phyloP scores from a whole-genome alignment of 2,113 vertebrate genomes.

The Fulica atra region DNA sequence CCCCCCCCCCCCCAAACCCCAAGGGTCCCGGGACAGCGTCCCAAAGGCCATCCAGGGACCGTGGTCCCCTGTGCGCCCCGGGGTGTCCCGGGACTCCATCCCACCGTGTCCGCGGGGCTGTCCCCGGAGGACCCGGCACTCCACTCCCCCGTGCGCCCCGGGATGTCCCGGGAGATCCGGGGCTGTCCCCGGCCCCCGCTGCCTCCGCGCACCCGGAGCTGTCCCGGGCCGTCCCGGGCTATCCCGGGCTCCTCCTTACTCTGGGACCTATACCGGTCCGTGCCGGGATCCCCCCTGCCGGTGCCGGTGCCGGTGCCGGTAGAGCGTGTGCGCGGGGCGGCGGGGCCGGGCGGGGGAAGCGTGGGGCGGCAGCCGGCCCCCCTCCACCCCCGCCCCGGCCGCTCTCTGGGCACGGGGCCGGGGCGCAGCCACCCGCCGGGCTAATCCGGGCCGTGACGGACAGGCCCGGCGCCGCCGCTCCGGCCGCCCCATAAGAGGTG shows the following conservation, averaged over 20 bases:
- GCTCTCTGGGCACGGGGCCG: neutral
- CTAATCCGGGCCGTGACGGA: constrained; percentile 56
- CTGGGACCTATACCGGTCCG: neutral
- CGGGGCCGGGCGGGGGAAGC: neutral
- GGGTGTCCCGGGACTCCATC: neutral
- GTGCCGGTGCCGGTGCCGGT: neutral
- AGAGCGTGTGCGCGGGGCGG: neutral
- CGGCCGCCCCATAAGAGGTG: constrained; percentile 88
- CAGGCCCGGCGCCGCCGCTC: constrained; percentile 80
- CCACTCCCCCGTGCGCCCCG: neutral
- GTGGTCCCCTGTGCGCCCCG: neutral
- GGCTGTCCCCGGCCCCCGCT: neutral
- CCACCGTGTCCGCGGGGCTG: neutral
- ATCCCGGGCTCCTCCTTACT: neutral
- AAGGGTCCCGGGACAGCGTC: neutral
- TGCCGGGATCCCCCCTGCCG: neutral
- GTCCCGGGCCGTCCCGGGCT: neutral
- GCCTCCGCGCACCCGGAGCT: neutral
- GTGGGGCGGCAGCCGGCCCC: neutral
- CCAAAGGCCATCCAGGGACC: neutral
- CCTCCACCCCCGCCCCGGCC: neutral
- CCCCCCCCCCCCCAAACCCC: neutral
- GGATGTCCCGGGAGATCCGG: neutral
- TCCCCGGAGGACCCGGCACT: neutral
- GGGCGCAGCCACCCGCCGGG: constrained; percentile 48